Evolutionary conservation across 2,888 invertebrate genomes (phyloP), one percentile per base, ranked within the genome.

Genomic region (Leptinotarsa haldemani): DNA sequence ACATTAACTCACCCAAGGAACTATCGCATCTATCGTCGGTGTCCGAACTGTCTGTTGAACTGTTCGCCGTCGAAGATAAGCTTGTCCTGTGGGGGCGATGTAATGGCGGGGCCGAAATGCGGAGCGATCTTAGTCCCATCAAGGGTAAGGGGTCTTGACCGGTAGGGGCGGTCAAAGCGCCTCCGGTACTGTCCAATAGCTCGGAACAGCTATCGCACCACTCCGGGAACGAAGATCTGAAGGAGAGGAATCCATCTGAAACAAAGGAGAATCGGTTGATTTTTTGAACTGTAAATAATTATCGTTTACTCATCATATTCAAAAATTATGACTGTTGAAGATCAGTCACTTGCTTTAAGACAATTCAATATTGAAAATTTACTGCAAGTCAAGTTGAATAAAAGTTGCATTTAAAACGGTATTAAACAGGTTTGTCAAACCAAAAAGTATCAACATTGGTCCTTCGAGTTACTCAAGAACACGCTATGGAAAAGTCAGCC

Each of bases 131-230:
- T 56, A 87, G 79, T 46, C 86, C 86, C 86, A 87, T 86, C 76
- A 87, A 79, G 16, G 87, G 87, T 73, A 87, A 77, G 18, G 86
- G 85, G 76, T 86, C 86, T 20, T 64, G 85, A 5, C 61, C 61
- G 40, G 61, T 16, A 75, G 85, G 85, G 15, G 82, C 82, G 61
- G 82, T 83, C 4, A 83, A 82, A 12, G 75, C 77, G 20, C 82
- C 78, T 70, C 80, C 78, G 56, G 84, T 78, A 74, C 75, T 80
- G 75, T 82, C 84, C 77, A 86, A 79, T 72, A 86, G 78, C 74
- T 92, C 93, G 77, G 92, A 91, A 79, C 92, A 93, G 69, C 94
- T 93, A 86, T 95, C 95, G 88, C 96, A 96, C 95, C 96, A 96
- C 88, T 97, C 97, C 52, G 97, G 97, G 88, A 94, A 97, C 77